Evolutionary conservation across 2,888 invertebrate genomes (phyloP).

Genomic region (Cerceris ruficornis): DNA sequence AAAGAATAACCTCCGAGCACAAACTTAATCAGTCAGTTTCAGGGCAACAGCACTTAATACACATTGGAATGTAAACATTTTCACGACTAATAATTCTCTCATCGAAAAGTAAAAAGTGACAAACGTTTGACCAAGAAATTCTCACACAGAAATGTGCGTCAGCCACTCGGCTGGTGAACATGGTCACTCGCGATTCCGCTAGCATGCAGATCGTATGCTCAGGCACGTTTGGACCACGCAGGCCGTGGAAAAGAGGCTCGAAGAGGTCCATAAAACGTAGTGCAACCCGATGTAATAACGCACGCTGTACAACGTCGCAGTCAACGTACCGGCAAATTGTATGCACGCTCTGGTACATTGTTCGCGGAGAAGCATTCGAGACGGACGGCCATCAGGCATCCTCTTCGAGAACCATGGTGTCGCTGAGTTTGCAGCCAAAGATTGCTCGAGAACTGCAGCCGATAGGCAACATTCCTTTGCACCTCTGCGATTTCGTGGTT

Average conservation of each 20-base stretch:
- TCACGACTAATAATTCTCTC: no score
- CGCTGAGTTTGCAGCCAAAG: constrained; percentile 30
- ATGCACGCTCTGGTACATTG: constrained; percentile 75
- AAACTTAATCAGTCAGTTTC: no score
- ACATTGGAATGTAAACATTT: no score
- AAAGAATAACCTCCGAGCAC: neutral
- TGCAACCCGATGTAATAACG: constrained; percentile 71
- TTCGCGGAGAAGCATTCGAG: constrained; percentile 63
- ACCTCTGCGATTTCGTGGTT: constrained; percentile 39
- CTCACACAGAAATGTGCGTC: neutral
- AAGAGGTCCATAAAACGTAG: constrained; percentile 69
- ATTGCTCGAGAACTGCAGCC: constrained; percentile 43
- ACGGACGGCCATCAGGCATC: constrained; percentile 54
- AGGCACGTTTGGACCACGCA: constrained; percentile 78
- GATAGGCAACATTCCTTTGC: constrained; percentile 68
- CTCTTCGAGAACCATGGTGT: constrained; percentile 25
- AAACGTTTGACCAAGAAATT: neutral
- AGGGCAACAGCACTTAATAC: no score
- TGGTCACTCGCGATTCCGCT: constrained; percentile 62
- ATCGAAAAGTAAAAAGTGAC: neutral
- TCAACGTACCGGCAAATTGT: constrained; percentile 74
- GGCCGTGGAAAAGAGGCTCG: constrained; percentile 67
- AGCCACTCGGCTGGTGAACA: constrained; percentile 21
- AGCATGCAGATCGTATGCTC: constrained; percentile 80
- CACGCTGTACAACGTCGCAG: constrained; percentile 65